Evolutionary conservation across 2,888 invertebrate species (phyloP).

Genomic region (Drosophila monieri): DNA sequence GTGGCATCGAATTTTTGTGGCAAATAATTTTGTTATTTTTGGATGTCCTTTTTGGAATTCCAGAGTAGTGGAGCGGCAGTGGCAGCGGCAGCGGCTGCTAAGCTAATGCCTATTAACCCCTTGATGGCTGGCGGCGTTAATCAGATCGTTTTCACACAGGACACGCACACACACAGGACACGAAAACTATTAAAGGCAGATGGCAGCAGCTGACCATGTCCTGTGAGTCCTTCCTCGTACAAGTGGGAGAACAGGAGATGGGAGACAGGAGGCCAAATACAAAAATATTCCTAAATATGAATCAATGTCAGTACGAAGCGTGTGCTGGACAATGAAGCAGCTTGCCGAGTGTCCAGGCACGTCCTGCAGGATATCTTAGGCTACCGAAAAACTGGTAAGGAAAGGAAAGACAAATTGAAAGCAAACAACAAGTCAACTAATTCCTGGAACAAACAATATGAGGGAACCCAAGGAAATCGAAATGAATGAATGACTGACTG

Average conservation of each 20-base stretch:
- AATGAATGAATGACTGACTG: slow-evolving; percentile 44
- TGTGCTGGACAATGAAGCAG: slow-evolving; percentile 77
- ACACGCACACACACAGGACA: too few relatives aligned
- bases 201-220: slow-evolving; percentile 30
- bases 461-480: slow-evolving; percentile 39
- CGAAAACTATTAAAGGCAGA: slow-evolving; percentile 5
- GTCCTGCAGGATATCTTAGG: slow-evolving; percentile 69
- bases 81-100: not conserved
- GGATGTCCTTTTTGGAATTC: slow-evolving; percentile 36
- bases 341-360: slow-evolving; percentile 45
- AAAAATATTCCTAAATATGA: slow-evolving; percentile 70
- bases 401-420: slow-evolving; percentile 75
- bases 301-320: slow-evolving; percentile 80
- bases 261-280: not conserved
- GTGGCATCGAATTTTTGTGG: slow-evolving; percentile 65
- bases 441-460: slow-evolving; percentile 59
- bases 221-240: slow-evolving; percentile 24
- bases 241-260: slow-evolving; percentile 23
- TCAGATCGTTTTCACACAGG: slow-evolving; percentile 65
- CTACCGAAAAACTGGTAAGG: slow-evolving; percentile 49
- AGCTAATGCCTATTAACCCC: slow-evolving; percentile 58
- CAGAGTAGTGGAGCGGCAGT: slow-evolving; percentile 11
- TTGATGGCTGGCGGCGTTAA: slow-evolving; percentile 69
- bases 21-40: slow-evolving; percentile 6
- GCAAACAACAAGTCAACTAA: slow-evolving; percentile 70